phyloP scores from a whole-genome alignment of 2,888 invertebrate species.

The Oxyteleia sp. region DNA sequence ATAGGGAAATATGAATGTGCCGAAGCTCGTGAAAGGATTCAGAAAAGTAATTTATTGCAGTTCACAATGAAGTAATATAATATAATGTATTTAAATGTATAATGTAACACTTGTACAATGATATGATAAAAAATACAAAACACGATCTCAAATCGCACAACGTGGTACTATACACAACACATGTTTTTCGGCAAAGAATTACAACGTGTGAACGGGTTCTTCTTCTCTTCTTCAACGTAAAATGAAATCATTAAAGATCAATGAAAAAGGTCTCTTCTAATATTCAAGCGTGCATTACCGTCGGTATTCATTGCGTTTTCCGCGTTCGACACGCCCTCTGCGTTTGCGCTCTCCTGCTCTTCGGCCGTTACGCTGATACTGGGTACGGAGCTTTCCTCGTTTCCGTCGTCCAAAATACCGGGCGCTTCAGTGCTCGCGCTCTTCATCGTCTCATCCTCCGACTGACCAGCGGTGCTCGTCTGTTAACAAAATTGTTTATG shows the following conservation, averaged over 20 bases:
- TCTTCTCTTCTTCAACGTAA: background rate
- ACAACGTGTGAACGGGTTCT: too few relatives aligned
- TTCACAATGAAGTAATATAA: background rate
- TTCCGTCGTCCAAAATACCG: conserved; percentile 76
- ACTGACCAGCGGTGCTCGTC: conserved; percentile 81
- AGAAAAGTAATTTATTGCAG: conserved; percentile 22
- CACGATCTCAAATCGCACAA: too few relatives aligned
- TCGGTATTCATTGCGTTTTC: conserved; percentile 81
- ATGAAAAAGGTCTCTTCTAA: background rate
- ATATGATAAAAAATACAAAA: too few relatives aligned
- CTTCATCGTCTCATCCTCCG: conserved; percentile 83
- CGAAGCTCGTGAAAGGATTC: background rate
- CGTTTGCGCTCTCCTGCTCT: conserved; percentile 78
- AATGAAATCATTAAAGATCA: too few relatives aligned
- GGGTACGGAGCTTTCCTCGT: conserved; percentile 80
- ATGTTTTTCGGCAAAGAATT: too few relatives aligned
- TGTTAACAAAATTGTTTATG: too few relatives aligned
- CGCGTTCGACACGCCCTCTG: conserved; percentile 82
- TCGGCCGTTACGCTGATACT: conserved; percentile 78
- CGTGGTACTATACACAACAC: too few relatives aligned
- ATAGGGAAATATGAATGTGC: conserved; percentile 1
- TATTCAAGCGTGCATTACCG: conserved; percentile 75
- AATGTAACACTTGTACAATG: too few relatives aligned
- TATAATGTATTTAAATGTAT: too few relatives aligned
- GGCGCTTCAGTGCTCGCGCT: conserved; percentile 78